phyloP scores from a whole-genome alignment of 2,113 vertebrate genomes.

The Sinocyclocheilus anshuiensis region DNA sequence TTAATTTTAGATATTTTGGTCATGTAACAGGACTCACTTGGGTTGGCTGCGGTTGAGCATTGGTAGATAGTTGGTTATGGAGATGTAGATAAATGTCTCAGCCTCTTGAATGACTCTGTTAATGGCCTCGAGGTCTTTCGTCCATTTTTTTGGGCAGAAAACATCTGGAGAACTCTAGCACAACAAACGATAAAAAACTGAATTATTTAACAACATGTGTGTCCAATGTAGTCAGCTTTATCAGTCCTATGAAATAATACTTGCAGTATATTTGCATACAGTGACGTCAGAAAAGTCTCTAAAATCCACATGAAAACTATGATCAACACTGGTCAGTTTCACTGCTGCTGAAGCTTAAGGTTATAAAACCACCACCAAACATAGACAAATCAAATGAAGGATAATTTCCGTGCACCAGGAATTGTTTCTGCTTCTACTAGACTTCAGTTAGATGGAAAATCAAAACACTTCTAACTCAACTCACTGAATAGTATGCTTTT shows the following conservation, averaged over 20 bases:
- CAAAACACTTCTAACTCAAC: conserved; percentile 56
- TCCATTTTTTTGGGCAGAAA: conserved; percentile 89
- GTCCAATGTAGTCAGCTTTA: not conserved
- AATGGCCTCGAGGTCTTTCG: conserved; percentile 91
- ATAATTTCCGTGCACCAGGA: not conserved
- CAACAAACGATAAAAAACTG: not conserved
- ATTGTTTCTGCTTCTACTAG: not conserved
- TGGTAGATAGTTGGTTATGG: conserved; percentile 90
- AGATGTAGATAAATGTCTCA: conserved; percentile 86
- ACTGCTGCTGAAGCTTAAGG: not conserved
- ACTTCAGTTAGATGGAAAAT: not conserved
- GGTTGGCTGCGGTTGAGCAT: conserved; percentile 77
- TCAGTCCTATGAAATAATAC: not conserved
- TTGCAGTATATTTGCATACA: not conserved
- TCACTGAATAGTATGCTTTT: conserved; percentile 88
- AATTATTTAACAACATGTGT: not conserved
- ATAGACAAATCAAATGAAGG: not conserved
- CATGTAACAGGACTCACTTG: conserved; percentile 71
- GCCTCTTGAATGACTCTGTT: conserved; percentile 88
- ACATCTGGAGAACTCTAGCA: conserved; percentile 88
- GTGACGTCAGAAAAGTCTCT: not conserved
- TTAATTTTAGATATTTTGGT: not conserved
- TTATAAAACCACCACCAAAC: not conserved
- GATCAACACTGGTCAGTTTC: no score
- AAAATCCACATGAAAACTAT: not conserved